phyloP scores from a whole-genome alignment of 2,797 vertebrate species.

The Calcarius lapponicus region DNA sequence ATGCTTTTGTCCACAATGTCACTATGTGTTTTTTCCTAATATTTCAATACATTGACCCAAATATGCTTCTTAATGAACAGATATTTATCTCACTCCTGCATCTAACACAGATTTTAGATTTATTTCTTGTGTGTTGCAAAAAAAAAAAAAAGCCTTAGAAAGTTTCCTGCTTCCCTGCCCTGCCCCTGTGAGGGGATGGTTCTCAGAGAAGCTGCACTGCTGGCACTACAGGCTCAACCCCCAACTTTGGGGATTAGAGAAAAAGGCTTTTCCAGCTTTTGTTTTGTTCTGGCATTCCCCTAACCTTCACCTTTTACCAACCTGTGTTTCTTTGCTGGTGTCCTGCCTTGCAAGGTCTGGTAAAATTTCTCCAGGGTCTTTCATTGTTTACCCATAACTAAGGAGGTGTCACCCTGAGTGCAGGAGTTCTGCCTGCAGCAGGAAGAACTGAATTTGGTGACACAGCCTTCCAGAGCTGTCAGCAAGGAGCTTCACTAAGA shows the following conservation, averaged over 20 bases:
- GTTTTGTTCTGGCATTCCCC: not conserved
- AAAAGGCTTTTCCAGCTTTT: not conserved
- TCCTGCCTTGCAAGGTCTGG: not conserved
- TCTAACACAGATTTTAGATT: not conserved
- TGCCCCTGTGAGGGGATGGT: not conserved
- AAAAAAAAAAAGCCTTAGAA: not conserved
- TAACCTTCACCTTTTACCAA: not conserved
- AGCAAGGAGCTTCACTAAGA: not conserved
- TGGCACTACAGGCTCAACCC: not conserved
- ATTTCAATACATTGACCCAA: not conserved
- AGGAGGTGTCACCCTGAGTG: not conserved
- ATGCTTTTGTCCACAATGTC: not conserved
- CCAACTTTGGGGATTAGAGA: not conserved
- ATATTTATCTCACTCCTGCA: not conserved
- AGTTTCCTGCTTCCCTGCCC: not conserved
- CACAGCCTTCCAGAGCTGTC: not conserved
- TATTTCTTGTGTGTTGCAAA: not conserved
- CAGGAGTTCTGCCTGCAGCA: not conserved
- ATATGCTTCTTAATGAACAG: not conserved
- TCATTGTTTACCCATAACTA: rapidly evolving
- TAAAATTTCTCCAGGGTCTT: not conserved
- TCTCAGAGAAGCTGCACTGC: not conserved
- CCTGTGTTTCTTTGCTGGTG: not conserved
- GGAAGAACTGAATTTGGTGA: not conserved
- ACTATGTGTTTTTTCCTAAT: not conserved